These are phyloP conservation scores for Macrobrachium nipponense DNA, from an alignment of 1,140 invertebrate genomes.

Conservation along the genomic window DNA sequence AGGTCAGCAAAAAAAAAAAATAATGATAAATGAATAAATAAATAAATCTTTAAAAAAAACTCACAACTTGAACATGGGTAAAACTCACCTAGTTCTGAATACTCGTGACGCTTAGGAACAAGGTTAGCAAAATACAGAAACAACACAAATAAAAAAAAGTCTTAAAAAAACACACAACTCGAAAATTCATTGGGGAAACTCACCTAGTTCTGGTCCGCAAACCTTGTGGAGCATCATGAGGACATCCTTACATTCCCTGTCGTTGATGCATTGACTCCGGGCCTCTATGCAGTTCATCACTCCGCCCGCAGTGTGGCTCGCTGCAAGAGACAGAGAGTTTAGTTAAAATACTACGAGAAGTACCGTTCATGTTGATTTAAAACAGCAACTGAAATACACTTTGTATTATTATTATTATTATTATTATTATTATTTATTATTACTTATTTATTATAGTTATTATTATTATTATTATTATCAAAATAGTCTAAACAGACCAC, in stretches of 20 bases:
- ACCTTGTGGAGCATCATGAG: conserved; percentile 55
- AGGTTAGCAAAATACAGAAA: background rate
- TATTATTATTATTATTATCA: too few species aligned
- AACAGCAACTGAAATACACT: too few species aligned
- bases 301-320: conserved; percentile 27
- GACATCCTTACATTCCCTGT: conserved; percentile 40
- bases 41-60: too few species aligned
- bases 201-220: conserved; percentile 56
- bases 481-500: too few species aligned
- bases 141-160: background rate
- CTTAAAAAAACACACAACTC: background rate
- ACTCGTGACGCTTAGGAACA: background rate
- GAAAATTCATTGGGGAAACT: background rate
- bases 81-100: background rate
- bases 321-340: conserved; percentile 22
- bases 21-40: too few species aligned
- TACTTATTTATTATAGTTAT: too few species aligned
- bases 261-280: conserved; percentile 49
- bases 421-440: too few species aligned
- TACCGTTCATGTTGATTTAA: background rate
- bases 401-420: too few species aligned
- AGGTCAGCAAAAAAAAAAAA: too few species aligned
- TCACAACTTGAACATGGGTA: too few species aligned
- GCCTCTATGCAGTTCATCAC: conserved; percentile 59
- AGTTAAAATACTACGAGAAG: background rate